Conservation (phyloP, 2,113 vertebrate genomes). For the Heliornis fulica region DNA sequence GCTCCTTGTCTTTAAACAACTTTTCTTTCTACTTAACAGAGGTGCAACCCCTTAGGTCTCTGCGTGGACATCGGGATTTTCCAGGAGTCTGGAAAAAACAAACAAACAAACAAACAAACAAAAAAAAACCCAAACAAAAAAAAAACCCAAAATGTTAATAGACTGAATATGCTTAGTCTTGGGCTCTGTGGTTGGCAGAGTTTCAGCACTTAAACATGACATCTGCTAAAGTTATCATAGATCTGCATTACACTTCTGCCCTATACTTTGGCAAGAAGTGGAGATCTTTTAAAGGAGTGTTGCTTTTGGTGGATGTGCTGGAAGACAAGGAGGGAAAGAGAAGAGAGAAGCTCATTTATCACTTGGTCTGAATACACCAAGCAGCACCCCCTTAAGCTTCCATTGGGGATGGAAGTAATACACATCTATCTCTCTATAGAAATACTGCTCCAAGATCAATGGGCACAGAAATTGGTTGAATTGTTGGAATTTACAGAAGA, state of each 20-base stretch:
- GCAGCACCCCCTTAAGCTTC: background rate
- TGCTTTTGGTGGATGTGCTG: background rate
- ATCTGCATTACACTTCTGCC: background rate
- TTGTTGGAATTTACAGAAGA: background rate
- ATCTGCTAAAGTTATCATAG: background rate
- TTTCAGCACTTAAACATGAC: background rate
- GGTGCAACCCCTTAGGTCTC: accelerated
- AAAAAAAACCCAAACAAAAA: background rate
- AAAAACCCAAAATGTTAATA: background rate
- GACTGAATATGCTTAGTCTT: background rate
- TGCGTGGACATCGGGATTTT: background rate
- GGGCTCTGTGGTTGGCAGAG: background rate
- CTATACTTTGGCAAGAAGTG: background rate
- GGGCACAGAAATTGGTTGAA: background rate
- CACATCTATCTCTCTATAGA: background rate
- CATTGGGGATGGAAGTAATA: background rate
- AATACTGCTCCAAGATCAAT: background rate
- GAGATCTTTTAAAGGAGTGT: background rate
- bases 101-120: too few relatives aligned
- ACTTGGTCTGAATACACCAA: background rate
- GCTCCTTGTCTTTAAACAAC: background rate
- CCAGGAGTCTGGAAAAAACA: background rate
- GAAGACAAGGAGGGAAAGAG: background rate
- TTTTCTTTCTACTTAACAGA: background rate
- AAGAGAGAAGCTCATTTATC: background rate